Conservation (phyloP, 1,140 invertebrate species). For the Drosophila rhopaloa region DNA sequence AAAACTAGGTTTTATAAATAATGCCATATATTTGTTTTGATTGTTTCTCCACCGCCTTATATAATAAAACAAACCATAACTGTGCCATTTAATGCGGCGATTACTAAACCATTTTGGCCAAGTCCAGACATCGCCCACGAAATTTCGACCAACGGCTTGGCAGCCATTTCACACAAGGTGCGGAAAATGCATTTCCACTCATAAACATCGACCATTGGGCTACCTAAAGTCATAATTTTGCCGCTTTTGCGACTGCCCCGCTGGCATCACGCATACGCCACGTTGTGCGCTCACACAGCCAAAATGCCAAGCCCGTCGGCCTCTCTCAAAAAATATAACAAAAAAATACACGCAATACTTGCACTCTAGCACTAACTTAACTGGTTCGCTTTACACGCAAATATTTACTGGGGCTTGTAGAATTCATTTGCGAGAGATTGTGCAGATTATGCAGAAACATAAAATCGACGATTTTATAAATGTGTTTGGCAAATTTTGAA, state of each 20-base stretch:
- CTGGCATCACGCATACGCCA: constrained; percentile 61
- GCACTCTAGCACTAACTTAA: constrained; percentile 49
- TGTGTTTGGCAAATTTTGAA: constrained; percentile 54
- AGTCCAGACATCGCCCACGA: constrained; percentile 39
- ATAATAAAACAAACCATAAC: constrained; percentile 23
- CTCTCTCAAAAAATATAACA: constrained; percentile 50
- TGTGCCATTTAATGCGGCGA: not conserved
- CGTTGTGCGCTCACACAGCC: constrained; percentile 47
- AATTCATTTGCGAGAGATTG: constrained; percentile 32
- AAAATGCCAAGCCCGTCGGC: constrained; percentile 51
- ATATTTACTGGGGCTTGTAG: constrained; percentile 21
- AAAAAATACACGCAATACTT: constrained; percentile 52
- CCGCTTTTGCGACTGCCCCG: constrained; percentile 33
- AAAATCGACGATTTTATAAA: constrained; percentile 51
- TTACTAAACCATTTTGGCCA: constrained; percentile 20
- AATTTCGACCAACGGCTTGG: not conserved
- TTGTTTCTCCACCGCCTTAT: constrained; percentile 12
- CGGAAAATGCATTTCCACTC: constrained; percentile 38
- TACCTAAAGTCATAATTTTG: constrained; percentile 50
- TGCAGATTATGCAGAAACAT: constrained; percentile 41
- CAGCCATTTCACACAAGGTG: constrained; percentile 29
- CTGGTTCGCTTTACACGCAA: constrained; percentile 28
- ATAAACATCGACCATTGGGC: constrained; percentile 40
- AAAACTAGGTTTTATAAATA: not conserved
- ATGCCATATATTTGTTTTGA: not conserved